Base-by-base conservation (phyloP, 2,888 invertebrate species). In the Hypomecis atomaria region DNA sequence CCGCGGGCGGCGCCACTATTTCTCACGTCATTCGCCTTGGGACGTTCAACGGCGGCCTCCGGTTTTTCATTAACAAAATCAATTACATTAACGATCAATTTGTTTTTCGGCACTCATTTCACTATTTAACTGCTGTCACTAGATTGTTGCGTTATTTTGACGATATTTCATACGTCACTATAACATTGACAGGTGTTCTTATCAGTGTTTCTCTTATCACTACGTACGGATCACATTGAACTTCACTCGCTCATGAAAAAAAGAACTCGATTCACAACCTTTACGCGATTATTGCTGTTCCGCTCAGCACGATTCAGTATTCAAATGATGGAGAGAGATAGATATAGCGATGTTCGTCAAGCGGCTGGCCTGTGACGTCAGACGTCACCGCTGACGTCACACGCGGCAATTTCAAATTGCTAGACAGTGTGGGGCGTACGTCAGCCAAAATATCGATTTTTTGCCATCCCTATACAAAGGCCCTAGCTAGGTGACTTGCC, bases 351-450 rank as follows among this genome's bases (percentile, higher is more conserved):
- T 71, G 66, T 72, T 72, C 74, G 77, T 77, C 77, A 74, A 73
- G 74, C 81, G 76, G 75, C 67, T 71, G 67, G 57, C 60, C 71
- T 66, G 82, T 90, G 90, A 91, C 91, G 90, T 88, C 88, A 87
- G 83, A 75, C 70, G 67, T 66, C 68, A 71, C 67, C 71, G 76
- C 81, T 87, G 87, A 93, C 93, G 93, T 93, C 93, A 93, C 75
- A 77, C 85, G 92, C 93, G 92, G 88, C 89, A 92, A 91, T 89
- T 93, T 92, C 87, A 91, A 93, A 91, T 78, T 78, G 74, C 70
- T 68, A 80, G 79, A 78, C 79, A 78, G 75, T 75, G 77, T 76
- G 76, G 75, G 77, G 77, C 58, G 78, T 83, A 89, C 89, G 89
- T 89, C 89, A 90, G 84, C 78, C 75, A 68, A 74, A 76, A 74